Evolutionary conservation across 2,113 vertebrate species (phyloP).

Genomic region (Sander vitreus): DNA sequence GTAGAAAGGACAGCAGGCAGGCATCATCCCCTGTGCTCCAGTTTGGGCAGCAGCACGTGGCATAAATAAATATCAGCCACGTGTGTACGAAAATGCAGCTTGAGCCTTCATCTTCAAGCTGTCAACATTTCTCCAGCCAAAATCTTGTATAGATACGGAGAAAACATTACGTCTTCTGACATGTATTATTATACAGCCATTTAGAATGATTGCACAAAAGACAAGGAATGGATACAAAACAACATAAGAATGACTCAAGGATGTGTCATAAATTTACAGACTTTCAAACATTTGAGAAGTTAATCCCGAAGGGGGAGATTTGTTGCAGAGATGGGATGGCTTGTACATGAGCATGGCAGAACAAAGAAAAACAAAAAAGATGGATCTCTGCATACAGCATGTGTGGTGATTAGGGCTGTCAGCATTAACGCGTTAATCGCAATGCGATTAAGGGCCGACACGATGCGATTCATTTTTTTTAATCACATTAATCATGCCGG

Average conservation of each 20-base stretch:
- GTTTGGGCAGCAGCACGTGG: constrained; percentile 37
- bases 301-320: neutral
- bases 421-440: too few relatives aligned
- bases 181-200: neutral
- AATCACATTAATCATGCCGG: too few relatives aligned
- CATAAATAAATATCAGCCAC: constrained; percentile 25
- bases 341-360: neutral
- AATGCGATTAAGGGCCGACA: too few relatives aligned
- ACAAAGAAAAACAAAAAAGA: constrained; percentile 9
- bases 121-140: constrained; percentile 1
- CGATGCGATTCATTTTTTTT: too few relatives aligned
- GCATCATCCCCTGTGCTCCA: constrained; percentile 17
- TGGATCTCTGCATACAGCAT: constrained; percentile 2
- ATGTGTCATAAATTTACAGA: neutral
- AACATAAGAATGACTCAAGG: neutral
- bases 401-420: too few relatives aligned
- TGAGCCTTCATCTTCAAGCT: constrained; percentile 10
- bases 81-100: constrained; percentile 23
- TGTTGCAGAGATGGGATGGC: neutral
- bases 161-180: neutral
- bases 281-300: constrained; percentile 18
- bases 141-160: neutral
- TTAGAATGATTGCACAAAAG: neutral
- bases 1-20: constrained; percentile 16
- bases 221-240: constrained; percentile 9